phyloP scores from a whole-genome alignment of 1,140 invertebrate species.

The Pentalonia nigronervosa region DNA sequence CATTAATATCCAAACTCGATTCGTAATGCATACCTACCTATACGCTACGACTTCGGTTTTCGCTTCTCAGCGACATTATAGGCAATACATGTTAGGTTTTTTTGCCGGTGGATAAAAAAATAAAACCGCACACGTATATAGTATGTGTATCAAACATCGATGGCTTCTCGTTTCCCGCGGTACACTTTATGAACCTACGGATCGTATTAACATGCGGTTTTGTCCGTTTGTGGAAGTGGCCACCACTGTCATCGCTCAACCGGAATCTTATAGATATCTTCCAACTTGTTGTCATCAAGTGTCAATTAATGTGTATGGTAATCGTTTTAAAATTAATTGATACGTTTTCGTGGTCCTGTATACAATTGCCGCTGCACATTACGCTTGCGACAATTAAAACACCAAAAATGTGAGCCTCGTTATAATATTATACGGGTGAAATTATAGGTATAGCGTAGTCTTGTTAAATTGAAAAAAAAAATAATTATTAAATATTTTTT shows the following conservation, averaged over 20 bases:
- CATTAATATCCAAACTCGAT: background rate
- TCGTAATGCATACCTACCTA: background rate
- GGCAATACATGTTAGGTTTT: background rate
- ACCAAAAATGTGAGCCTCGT: no score
- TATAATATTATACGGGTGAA: no score
- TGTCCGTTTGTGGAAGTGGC: constrained; percentile 55
- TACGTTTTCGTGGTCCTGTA: background rate
- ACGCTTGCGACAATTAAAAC: background rate
- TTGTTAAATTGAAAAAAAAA: background rate
- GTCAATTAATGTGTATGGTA: constrained; percentile 45
- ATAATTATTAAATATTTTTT: no score
- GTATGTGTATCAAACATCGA: background rate
- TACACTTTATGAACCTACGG: constrained; percentile 43
- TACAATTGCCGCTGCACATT: no score
- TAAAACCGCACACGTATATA: constrained; percentile 38
- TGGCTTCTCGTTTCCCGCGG: constrained; percentile 43
- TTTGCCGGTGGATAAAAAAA: background rate
- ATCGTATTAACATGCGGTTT: constrained; percentile 53
- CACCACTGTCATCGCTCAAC: constrained; percentile 4
- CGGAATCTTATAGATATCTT: constrained; percentile 28
- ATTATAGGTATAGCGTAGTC: no score
- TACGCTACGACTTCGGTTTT: background rate
- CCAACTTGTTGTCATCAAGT: constrained; percentile 43
- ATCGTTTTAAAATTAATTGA: constrained; percentile 19
- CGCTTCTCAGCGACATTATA: background rate